Conservation (phyloP, 2,113 vertebrate species). For the Hucho hucho region DNA sequence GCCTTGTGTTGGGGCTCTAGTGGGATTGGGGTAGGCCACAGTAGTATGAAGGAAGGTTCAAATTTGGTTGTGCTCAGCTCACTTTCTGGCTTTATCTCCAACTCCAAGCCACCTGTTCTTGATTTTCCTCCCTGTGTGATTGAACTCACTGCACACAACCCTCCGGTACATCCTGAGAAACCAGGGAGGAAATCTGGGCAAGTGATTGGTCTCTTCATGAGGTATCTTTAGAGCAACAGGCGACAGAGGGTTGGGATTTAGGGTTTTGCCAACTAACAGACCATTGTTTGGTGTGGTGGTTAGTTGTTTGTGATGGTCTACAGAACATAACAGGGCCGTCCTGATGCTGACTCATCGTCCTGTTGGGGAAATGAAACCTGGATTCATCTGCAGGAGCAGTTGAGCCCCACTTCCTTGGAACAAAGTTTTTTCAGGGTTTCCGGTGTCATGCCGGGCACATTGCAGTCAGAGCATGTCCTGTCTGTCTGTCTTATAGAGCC, state of each 20-base stretch:
- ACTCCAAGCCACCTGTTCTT: not conserved
- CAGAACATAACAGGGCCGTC: constrained; percentile 24
- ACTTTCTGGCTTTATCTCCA: too few species aligned
- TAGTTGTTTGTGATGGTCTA: constrained; percentile 35
- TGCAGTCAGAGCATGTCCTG: constrained; percentile 36
- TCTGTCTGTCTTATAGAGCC: too few species aligned
- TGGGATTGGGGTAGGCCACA: not conserved
- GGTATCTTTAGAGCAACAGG: constrained; percentile 22
- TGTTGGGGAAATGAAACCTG: constrained; percentile 66
- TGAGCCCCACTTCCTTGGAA: constrained; percentile 48
- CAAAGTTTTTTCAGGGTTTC: constrained; percentile 72
- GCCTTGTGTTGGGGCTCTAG: not conserved
- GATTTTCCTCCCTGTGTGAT: not conserved
- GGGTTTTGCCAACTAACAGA: not conserved
- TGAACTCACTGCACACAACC: not conserved
- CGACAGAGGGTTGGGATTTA: constrained; percentile 7
- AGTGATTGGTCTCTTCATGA: constrained; percentile 31
- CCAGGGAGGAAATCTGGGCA: constrained; percentile 25
- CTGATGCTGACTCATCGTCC: constrained; percentile 66
- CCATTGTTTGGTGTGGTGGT: constrained; percentile 45
- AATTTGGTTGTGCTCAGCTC: too few species aligned
- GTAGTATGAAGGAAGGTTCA: not conserved
- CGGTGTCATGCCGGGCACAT: constrained; percentile 33
- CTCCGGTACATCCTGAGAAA: constrained; percentile 1
- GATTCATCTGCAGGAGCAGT: constrained; percentile 56